Conservation (phyloP, 37 sponge, comb jelly and placozoan species). For the Lycopodina hypogea region DNA sequence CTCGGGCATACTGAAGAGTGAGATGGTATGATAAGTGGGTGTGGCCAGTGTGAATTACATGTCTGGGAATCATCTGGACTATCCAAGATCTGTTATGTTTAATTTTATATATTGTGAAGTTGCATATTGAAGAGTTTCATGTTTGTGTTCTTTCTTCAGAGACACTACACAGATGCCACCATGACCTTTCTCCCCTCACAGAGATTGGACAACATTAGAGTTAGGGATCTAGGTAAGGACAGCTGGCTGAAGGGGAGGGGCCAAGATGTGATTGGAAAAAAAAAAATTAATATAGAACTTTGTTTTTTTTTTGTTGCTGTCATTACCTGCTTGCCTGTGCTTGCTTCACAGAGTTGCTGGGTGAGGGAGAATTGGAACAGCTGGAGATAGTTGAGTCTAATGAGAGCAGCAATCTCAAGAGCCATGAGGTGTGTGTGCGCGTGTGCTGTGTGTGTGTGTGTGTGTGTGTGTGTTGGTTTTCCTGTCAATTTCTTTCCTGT, state of each 20-base stretch:
- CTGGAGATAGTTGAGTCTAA: constrained; percentile 39
- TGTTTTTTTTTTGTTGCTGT: too few species aligned
- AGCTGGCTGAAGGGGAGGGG: background rate
- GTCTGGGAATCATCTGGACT: too few species aligned
- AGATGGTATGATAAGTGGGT: constrained; percentile 59
- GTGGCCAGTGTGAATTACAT: too few species aligned
- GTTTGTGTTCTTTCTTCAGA: background rate
- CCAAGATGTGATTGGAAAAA: background rate
- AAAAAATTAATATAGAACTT: background rate
- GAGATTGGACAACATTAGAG: constrained; percentile 16
- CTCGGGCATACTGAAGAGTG: constrained; percentile 20
- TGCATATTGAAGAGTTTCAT: background rate
- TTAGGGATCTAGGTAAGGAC: constrained; percentile 39
- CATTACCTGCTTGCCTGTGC: background rate
- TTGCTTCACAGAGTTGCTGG: constrained; percentile 14
- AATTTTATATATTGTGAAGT: background rate
- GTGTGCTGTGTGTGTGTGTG: background rate
- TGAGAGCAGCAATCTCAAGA: constrained; percentile 36
- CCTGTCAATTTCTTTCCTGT: too few species aligned
- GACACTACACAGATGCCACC: constrained; percentile 21
- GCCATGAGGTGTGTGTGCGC: constrained; percentile 17
- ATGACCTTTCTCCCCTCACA: background rate
- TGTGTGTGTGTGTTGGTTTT: too few species aligned
- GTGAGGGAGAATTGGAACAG: constrained; percentile 25
- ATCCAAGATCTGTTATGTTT: background rate